phyloP scores from a whole-genome alignment of 2,797 vertebrate genomes.

The Tolypeutes matacus region DNA sequence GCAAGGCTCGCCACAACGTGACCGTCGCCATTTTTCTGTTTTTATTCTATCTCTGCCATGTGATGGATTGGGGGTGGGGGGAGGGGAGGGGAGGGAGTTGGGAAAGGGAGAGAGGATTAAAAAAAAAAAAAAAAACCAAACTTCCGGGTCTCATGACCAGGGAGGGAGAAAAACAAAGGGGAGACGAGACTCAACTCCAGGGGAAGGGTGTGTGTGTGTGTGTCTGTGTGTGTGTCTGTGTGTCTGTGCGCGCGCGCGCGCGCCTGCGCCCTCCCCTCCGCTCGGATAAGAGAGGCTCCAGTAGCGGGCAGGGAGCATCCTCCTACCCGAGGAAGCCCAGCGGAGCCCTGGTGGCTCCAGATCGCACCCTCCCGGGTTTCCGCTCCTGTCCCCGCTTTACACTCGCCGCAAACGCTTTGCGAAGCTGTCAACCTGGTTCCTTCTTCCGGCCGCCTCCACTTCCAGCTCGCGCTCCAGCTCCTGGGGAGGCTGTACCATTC shows the following conservation, averaged over 20 bases:
- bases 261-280: background rate
- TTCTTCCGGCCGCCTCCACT: background rate
- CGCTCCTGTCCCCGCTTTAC: background rate
- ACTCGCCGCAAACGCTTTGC: background rate
- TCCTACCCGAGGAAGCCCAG: background rate
- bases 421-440: conserved; percentile 15
- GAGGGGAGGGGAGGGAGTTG: conserved; percentile 89
- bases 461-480: background rate
- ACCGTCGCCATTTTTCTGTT: conserved; percentile 99
- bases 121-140: conserved; percentile 84
- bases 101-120: conserved; percentile 82
- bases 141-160: conserved; percentile 90
- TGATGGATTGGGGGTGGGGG: conserved; percentile 89
- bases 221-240: background rate
- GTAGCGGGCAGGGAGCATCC: background rate
- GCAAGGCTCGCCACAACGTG: conserved; percentile 94
- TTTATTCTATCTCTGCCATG: conserved; percentile 97
- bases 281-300: background rate
- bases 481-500: background rate
- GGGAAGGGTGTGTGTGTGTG: background rate
- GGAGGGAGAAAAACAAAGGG: conserved; percentile 84
- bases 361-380: background rate
- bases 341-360: background rate
- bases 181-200: conserved; percentile 66
- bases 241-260: background rate